Evolutionary conservation across 2,113 vertebrate genomes (phyloP).

Genomic region (Castor canadensis): DNA sequence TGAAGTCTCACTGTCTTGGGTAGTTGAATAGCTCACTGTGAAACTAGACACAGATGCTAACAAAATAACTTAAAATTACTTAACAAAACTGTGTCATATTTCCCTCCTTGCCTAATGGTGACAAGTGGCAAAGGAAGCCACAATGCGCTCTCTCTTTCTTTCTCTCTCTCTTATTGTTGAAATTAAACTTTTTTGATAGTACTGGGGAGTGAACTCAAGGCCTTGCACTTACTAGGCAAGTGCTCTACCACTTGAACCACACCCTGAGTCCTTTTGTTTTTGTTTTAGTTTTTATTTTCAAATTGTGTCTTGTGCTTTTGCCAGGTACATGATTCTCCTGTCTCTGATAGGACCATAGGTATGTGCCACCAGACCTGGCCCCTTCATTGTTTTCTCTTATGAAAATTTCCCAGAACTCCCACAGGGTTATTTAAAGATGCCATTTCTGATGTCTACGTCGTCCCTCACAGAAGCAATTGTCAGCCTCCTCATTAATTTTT

Average conservation of each 20-base stretch:
- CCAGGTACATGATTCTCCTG: too few species aligned
- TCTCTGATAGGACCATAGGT: too few species aligned
- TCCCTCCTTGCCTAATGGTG: neutral
- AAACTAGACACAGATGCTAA: neutral
- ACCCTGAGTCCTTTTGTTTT: too few species aligned
- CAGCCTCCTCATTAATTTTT: conserved; percentile 44
- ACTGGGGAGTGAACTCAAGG: too few species aligned
- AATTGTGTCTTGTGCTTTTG: too few species aligned
- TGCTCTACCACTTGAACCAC: too few species aligned
- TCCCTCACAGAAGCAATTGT: neutral
- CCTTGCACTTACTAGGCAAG: too few species aligned
- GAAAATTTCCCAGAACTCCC: neutral
- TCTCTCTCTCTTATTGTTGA: too few species aligned
- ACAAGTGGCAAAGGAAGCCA: neutral
- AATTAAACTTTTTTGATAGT: too few species aligned
- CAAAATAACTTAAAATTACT: neutral
- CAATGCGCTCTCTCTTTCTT: too few species aligned
- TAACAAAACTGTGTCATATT: neutral
- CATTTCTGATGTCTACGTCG: neutral
- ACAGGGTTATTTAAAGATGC: neutral
- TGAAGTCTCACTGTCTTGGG: neutral
- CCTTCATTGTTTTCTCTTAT: neutral
- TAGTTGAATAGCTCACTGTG: neutral
- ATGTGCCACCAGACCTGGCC: too few species aligned
- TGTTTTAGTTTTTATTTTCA: too few species aligned